A percentile compares a stretch with the other conserved stretches of the same genome.
Evolutionary conservation across 1,140 invertebrate species (phyloP).

Genomic region (Solen grandis): DNA sequence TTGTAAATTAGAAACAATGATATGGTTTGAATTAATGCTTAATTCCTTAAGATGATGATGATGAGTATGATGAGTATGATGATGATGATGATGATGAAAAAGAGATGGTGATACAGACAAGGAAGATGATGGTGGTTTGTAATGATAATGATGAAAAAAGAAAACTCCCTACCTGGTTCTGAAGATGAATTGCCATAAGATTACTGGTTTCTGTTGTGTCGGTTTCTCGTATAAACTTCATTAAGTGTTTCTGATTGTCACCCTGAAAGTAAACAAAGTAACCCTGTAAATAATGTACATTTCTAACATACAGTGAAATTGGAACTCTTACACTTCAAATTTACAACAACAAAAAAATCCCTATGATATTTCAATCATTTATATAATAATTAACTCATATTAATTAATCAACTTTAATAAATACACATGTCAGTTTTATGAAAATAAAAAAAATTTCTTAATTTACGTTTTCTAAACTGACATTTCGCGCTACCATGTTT

Average conservation of each 20-base stretch:
- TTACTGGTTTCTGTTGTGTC: conserved; percentile 39
- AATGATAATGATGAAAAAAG: too few species aligned
- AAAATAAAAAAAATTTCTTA: too few species aligned
- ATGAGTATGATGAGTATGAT: too few species aligned
- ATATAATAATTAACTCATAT: conserved; percentile 7
- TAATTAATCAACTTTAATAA: neutral
- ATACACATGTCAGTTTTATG: neutral
- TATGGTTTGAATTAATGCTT: too few species aligned
- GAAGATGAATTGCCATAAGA: conserved; percentile 48
- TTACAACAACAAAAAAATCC: neutral
- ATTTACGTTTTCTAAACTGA: too few species aligned
- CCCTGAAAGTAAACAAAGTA: conserved; percentile 8
- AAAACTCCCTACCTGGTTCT: conserved; percentile 33
- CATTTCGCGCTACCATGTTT: too few species aligned
- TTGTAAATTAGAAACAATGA: too few species aligned
- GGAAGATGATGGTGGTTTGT: too few species aligned
- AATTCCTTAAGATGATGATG: too few species aligned
- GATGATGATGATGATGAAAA: too few species aligned
- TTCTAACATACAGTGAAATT: neutral
- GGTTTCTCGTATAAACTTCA: conserved; percentile 13
- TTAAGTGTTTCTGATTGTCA: neutral
- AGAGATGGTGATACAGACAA: too few species aligned
- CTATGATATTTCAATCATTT: conserved; percentile 2
- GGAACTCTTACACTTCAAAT: neutral
- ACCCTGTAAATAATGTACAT: neutral